Conservation (phyloP, 2,888 invertebrate species). For the Apodemia mormo region DNA sequence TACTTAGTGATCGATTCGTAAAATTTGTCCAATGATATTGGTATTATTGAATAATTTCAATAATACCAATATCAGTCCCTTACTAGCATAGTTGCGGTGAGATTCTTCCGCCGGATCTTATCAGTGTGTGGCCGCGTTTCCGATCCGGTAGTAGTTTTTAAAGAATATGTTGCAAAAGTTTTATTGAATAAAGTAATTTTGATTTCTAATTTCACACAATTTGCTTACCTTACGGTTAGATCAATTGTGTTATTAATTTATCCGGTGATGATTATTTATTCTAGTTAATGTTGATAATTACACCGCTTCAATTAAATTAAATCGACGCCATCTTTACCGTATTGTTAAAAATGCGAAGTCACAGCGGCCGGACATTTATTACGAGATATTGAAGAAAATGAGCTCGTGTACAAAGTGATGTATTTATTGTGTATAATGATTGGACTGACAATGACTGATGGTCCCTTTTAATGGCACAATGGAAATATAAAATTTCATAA, state of each 20-base stretch:
- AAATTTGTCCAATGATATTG: too few relatives aligned
- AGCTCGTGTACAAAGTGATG: conserved; percentile 7
- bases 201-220: too few relatives aligned
- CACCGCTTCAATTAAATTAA: neutral
- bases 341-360: neutral
- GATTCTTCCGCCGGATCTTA: too few relatives aligned
- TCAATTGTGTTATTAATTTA: neutral
- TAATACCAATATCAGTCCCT: too few relatives aligned
- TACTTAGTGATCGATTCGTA: too few relatives aligned
- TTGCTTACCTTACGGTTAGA: too few relatives aligned
- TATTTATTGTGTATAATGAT: conserved; percentile 16
- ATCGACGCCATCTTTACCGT: neutral
- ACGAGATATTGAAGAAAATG: conserved; percentile 6
- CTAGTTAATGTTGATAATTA: neutral
- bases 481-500: conserved; percentile 28
- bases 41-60: too few relatives aligned
- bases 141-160: too few relatives aligned
- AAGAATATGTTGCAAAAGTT: too few relatives aligned
- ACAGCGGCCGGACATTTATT: conserved; percentile 14
- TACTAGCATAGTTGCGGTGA: too few relatives aligned
- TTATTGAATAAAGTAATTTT: too few relatives aligned
- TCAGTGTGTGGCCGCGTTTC: too few relatives aligned
- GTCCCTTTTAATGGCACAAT: conserved; percentile 18
- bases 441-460: conserved; percentile 20
- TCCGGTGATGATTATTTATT: neutral